phyloP scores from a whole-genome alignment of 2,113 vertebrate species.

The Pseudorhombus dupliciocellatus region DNA sequence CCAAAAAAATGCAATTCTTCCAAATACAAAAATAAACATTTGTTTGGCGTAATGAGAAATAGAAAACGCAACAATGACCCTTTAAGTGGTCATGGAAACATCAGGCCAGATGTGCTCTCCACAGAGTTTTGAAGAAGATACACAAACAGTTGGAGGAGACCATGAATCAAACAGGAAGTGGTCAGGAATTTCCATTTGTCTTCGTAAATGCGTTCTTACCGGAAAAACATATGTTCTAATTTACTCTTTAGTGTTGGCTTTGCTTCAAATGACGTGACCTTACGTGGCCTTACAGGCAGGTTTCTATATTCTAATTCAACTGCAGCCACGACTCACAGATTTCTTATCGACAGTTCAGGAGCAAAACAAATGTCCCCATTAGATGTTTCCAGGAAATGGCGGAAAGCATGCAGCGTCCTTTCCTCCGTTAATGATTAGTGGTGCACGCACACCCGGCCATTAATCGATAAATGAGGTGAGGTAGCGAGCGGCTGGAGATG shows the following conservation, averaged over 20 bases:
- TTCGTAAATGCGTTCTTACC: not conserved
- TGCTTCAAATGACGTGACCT: not conserved
- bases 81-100: conserved; percentile 17
- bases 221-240: conserved; percentile 1
- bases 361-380: conserved; percentile 10
- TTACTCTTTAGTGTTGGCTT: not conserved
- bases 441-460: conserved; percentile 1
- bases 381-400: not conserved
- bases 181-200: conserved; percentile 14
- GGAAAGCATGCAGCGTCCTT: conserved; percentile 12
- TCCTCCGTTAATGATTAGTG: conserved; percentile 42
- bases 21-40: conserved; percentile 14
- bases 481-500: conserved; percentile 22
- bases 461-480: conserved; percentile 52
- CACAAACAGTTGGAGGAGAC: conserved; percentile 18
- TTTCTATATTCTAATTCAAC: not conserved
- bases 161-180: conserved; percentile 10
- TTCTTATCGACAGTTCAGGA: not conserved
- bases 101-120: conserved; percentile 32
- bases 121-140: conserved; percentile 29
- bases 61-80: conserved; percentile 19
- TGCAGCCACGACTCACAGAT: no score
- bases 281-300: not conserved
- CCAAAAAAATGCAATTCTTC: not conserved
- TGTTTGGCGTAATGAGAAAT: not conserved